Base-by-base conservation (phyloP, 2,113 vertebrate species). In the Dicrurus megarhynchus region DNA sequence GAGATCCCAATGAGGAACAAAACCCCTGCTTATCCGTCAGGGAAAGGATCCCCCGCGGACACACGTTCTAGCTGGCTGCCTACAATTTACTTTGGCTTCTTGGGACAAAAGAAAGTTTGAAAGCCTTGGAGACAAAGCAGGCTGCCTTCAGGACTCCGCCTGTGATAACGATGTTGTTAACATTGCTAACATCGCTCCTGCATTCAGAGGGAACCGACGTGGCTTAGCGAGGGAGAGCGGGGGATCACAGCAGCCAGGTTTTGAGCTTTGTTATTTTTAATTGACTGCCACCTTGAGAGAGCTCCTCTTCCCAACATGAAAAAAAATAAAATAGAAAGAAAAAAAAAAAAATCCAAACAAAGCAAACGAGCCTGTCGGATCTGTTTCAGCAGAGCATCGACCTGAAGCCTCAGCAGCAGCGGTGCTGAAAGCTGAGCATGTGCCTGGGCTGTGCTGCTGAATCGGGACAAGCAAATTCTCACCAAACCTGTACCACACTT, bases 81-180 rank as follows among this genome's bases (percentile, higher is more conserved):
- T 83, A 27, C 57, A 47, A 68, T 57, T 92, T 67, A 24, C 79
- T 91, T 75, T 24, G 90, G 64, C 88, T 95, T 95, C 76, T 49
- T 32, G 73, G 96, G 95, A 92, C 88, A 88, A 93, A 93, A 88
- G 90, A 13, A 96, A 96, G 79, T 96, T 89, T 57, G 80, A 88
- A 95, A 95, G 80, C 76, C 90, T 90, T 24, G 28, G 93, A 90
- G 92, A 95, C 60, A 74, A 84, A 88, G 4, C 64, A 68, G 74
- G 52, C 81, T 87, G 71, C 85, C 64, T 80, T 84, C 63, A 65
- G 74, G 75, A 24, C 57, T 32, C 5, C 0, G 8, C 6, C 65
- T 82, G 78, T 52, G 85, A 33, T 76, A 90, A 94, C 5, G 1
- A 73, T 2, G 16, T 42, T 84, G 89, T 94, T 80, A 92, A 79